Evolutionary conservation across 2,888 invertebrate species (phyloP).

Genomic region (Xylota segnis): DNA sequence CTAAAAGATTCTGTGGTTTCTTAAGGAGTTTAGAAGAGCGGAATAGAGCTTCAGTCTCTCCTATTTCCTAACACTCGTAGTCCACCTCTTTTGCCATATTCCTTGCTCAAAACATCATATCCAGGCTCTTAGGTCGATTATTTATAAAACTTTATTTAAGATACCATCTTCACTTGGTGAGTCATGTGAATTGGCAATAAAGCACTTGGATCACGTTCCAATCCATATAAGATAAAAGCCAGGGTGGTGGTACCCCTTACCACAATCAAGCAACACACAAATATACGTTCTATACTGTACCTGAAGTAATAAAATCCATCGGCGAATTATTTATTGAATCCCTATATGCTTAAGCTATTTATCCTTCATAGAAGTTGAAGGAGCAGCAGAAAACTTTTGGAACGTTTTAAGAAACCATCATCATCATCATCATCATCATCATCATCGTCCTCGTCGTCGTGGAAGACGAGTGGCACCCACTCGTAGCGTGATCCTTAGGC

Average conservation of each 20-base stretch:
- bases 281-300: conserved; percentile 47
- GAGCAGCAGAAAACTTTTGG: conserved; percentile 51
- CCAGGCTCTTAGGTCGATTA: neutral
- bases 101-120: neutral
- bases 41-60: too few species aligned
- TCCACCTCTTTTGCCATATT: neutral
- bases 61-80: too few species aligned
- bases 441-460: conserved; percentile 51
- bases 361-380: conserved; percentile 68
- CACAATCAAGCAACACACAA: conserved; percentile 18
- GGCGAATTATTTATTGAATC: conserved; percentile 75
- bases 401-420: conserved; percentile 66
- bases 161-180: conserved; percentile 30
- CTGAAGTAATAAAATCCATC: conserved; percentile 73
- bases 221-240: conserved; percentile 41
- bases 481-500: conserved; percentile 52
- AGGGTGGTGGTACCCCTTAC: too few species aligned
- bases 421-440: conserved; percentile 60
- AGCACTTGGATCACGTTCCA: conserved; percentile 67
- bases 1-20: too few species aligned
- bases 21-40: too few species aligned
- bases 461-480: conserved; percentile 36
- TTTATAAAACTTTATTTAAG: conserved; percentile 17
- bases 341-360: conserved; percentile 73
- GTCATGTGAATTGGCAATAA: conserved; percentile 67